These are phyloP conservation scores for Hypsopygia costalis DNA, from an alignment of 2,888 invertebrate species.

Conservation along the genomic window DNA sequence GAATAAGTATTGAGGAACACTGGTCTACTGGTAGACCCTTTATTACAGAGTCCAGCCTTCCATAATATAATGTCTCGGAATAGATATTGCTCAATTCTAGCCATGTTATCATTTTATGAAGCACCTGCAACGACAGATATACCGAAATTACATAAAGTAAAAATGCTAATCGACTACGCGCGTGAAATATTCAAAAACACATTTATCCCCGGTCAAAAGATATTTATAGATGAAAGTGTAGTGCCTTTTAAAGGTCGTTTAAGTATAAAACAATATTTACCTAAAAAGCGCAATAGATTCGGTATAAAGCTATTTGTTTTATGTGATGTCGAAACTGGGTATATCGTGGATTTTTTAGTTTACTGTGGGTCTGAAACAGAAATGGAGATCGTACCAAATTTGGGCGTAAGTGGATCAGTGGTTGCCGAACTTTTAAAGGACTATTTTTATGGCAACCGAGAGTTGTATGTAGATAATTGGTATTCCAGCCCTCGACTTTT, in stretches of 20 bases:
- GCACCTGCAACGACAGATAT: too few relatives aligned
- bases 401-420: constrained; percentile 17
- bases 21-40: constrained; percentile 2
- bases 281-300: constrained; percentile 19
- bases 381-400: constrained; percentile 13
- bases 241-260: constrained; percentile 6
- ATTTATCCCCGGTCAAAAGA: constrained; percentile 11
- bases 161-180: too few relatives aligned
- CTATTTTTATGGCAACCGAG: constrained; percentile 15
- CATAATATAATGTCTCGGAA: too few relatives aligned
- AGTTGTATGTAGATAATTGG: constrained; percentile 21
- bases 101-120: too few relatives aligned
- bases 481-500: constrained; percentile 21
- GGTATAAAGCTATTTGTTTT: constrained; percentile 20
- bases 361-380: constrained; percentile 20
- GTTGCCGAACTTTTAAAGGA: constrained; percentile 9
- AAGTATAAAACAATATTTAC: constrained; percentile 17
- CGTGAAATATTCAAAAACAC: too few relatives aligned
- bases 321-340: constrained; percentile 18
- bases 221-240: constrained; percentile 19
- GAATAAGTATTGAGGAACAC: not conserved
- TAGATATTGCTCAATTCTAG: too few relatives aligned
- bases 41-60: not conserved
- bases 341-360: constrained; percentile 23
- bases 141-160: too few relatives aligned